Base-by-base conservation (phyloP, 2,797 vertebrate species). In the Ibycter americanus region DNA sequence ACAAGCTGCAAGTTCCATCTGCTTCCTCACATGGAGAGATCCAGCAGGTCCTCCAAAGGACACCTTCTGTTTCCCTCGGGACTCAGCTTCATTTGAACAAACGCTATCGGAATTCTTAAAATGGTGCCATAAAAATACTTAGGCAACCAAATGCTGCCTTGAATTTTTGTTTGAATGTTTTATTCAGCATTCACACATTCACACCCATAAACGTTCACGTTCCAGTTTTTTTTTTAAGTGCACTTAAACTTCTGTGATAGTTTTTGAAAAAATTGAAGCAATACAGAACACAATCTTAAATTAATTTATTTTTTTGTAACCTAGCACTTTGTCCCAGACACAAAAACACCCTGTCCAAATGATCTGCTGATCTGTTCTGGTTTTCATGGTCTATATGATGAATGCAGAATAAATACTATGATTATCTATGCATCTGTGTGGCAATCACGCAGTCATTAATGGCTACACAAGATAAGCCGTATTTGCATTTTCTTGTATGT, bases 1-100 rank as follows among this genome's bases (percentile, higher is more conserved):
- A 67, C 59, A 95, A 87, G 63, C 83, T 95, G 92, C 62, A 92
- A 54, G n/a, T 83, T 95, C 89, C 1, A 23, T 96, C 92, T 96
- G 87, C 74, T 96, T 73, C 89, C 58, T 95, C 59, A 70, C 59
- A 66, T 5, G 66, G 70, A 62, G 51, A 59, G 47, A 87, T 89
- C 44, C 78, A 83, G 74, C 81, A 92, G 86, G 74, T 94, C 42
- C 78, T 84, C 66, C 74, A 79, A 89, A 62, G 42, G 59, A 83
- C 63, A 94, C 87, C 83, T 95, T 91, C 94, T 93, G 67, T 77
- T 96, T 84, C 68, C 26, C 52, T 81, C 0, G 1, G 89, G 86
- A 65, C 38, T 89, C 40, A 2, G 62, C 63, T 93, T 83, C 27
- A 23, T 92, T 80, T 85, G 86, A 66, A 76, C 62, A 89, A 93